A percentile compares a stretch with the other conserved stretches of the same genome.
These are phyloP conservation scores for Xiphydria camelus DNA, from an alignment of 2,888 invertebrate species.

Conservation along the genomic window DNA sequence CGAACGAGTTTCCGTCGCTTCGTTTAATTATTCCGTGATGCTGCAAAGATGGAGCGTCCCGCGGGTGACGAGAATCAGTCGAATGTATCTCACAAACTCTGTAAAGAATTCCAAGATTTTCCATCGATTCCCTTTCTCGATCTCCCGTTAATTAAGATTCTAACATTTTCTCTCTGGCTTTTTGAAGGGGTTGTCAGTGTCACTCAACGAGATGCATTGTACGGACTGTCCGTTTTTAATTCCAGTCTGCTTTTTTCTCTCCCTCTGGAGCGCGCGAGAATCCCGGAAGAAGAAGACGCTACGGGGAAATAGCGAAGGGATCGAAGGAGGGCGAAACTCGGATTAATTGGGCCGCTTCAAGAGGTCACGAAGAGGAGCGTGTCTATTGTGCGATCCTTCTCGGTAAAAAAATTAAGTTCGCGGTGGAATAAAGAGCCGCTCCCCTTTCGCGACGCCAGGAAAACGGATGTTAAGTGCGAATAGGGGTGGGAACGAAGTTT, in stretches of 20 bases:
- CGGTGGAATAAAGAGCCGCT: too few species aligned
- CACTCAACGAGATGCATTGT: slow-evolving; percentile 36
- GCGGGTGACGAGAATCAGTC: too few species aligned
- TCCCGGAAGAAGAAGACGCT: not conserved
- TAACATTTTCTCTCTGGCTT: slow-evolving; percentile 18
- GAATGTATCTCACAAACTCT: slow-evolving; percentile 4
- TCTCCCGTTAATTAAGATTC: not conserved
- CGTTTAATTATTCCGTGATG: not conserved
- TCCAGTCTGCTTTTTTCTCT: slow-evolving; percentile 30
- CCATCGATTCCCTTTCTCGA: too few species aligned
- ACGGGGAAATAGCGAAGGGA: not conserved
- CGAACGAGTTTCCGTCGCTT: not conserved
- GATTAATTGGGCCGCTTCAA: not conserved
- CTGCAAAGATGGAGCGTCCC: too few species aligned
- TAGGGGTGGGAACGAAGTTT: too few species aligned
- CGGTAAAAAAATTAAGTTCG: too few species aligned
- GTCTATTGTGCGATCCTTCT: too few species aligned
- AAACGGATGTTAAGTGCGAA: too few species aligned
- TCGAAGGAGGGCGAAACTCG: too few species aligned
- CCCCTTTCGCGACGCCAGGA: too few species aligned
- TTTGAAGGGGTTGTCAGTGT: slow-evolving; percentile 44
- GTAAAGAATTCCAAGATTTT: slow-evolving; percentile 7
- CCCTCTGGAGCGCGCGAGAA: not conserved
- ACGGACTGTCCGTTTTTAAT: slow-evolving; percentile 40
- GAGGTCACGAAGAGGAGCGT: too few species aligned